phyloP scores from a whole-genome alignment of 1,140 invertebrate species.

The Lamellibrachia luymesi region DNA sequence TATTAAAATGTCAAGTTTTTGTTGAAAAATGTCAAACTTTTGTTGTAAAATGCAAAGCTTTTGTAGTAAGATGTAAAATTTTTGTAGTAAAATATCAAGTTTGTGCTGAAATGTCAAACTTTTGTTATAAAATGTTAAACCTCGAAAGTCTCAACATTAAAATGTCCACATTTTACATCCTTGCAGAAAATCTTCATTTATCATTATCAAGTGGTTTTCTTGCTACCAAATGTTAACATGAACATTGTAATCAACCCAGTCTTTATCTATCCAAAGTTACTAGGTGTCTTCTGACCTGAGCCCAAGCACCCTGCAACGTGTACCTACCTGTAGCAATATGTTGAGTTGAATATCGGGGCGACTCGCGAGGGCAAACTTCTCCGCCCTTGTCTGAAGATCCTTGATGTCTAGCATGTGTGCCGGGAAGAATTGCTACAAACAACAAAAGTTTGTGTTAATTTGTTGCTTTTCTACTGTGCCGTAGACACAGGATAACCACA shows the following conservation, averaged over 20 bases:
- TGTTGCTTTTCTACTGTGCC: neutral
- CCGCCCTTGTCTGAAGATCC: neutral
- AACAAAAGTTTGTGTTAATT: constrained; percentile 12
- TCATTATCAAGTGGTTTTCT: neutral
- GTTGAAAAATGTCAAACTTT: neutral
- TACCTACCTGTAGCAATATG: constrained; percentile 19
- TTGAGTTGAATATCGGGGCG: constrained; percentile 11
- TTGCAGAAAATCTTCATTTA: neutral
- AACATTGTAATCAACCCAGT: neutral
- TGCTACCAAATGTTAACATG: neutral
- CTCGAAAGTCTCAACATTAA: neutral
- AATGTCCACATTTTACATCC: neutral
- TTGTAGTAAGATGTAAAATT: neutral
- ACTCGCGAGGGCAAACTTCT: neutral
- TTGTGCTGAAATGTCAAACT: neutral
- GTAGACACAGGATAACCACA: neutral
- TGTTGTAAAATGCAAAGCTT: neutral
- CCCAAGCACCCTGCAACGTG: neutral
- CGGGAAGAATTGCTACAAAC: constrained; percentile 61
- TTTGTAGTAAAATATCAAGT: neutral
- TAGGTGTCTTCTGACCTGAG: neutral
- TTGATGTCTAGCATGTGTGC: constrained; percentile 19
- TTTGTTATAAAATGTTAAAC: neutral
- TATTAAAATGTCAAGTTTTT: neutral
- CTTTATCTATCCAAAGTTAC: neutral